These are phyloP conservation scores for Andrena minutula DNA, from an alignment of 2,888 invertebrate species.

Conservation along the genomic window DNA sequence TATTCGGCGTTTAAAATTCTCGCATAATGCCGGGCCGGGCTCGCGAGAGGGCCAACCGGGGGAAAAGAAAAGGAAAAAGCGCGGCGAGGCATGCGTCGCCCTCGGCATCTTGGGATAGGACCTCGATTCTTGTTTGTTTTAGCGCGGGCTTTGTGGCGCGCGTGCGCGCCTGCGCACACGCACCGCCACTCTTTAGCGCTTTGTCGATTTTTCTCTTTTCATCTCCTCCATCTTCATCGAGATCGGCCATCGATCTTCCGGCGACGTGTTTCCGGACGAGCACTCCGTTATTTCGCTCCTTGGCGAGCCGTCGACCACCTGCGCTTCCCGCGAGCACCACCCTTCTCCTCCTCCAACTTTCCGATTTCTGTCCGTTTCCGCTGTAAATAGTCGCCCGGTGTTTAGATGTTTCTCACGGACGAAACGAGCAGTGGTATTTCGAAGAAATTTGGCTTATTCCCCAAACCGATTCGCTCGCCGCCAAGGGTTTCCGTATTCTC, in stretches of 20 bases:
- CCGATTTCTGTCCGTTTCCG: neutral
- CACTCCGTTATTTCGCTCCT: constrained; percentile 49
- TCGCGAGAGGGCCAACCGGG: constrained; percentile 41
- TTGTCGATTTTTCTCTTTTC: constrained; percentile 38
- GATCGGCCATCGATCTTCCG: constrained; percentile 63
- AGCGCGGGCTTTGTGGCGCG: constrained; percentile 67
- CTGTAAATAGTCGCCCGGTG: neutral
- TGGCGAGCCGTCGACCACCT: neutral
- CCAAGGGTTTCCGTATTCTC: constrained; percentile 36
- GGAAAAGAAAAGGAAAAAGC: constrained; percentile 36
- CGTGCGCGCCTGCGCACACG: constrained; percentile 30
- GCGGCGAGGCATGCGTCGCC: constrained; percentile 77
- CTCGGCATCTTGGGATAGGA: constrained; percentile 82
- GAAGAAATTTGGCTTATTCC: constrained; percentile 40
- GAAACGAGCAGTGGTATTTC: constrained; percentile 19
- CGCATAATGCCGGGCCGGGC: constrained; percentile 75
- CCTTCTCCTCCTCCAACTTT: neutral
- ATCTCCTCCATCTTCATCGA: constrained; percentile 51
- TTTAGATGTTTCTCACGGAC: constrained; percentile 16
- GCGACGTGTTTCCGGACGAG: constrained; percentile 47
- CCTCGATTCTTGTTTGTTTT: constrained; percentile 81
- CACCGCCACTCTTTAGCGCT: constrained; percentile 52
- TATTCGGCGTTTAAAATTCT: constrained; percentile 81
- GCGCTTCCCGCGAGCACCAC: no score
- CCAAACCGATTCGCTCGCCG: constrained; percentile 31